Evolutionary conservation across 2,113 vertebrate genomes (phyloP), one percentile per base, ranked within the genome.

Genomic region (Scortum barcoo): DNA sequence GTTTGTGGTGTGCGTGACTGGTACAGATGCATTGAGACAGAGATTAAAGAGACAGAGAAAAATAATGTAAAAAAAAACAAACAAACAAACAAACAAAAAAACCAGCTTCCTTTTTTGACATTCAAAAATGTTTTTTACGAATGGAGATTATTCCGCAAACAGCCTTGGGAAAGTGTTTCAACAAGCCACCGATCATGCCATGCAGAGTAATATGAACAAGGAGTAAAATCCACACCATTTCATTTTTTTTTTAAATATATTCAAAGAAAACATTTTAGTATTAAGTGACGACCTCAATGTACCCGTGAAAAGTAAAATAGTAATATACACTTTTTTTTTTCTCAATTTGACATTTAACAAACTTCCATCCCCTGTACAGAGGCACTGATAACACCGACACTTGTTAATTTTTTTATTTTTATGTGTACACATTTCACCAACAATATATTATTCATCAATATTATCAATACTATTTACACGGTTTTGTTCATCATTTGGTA

Each of bases 151-250:
- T 82, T 86, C 74, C 1, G 58, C 82, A 78, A 54, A 81, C 86
- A 88, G 85, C 83, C 85, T 84, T 73, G 88, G 87, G 85, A 85
- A 90, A 80, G 82, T 86, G 88, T 93, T 91, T 87, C 63, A 74
- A 88, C 92, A 90, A 92, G 86, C 88, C 83, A 94, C 89, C 81
- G 84, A 92, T 91, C 93, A 94, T 95, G 94, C 93, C 94, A 95
- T 95, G 94, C 94, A 93, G 90, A 94, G 84, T 93, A 89, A 86
- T 88, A 90, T 91, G 86, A 90, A 88, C 89, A 88, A 84, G 85
- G 84, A 90, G 79, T 85, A 86, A 92, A 91, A 86, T 88, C 89
- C 86, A 93, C 91, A 93, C 81, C 75, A 68, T 81, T 78, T 78
- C 48, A 48, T 80, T 72, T 80, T 63, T 86, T 73, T 90, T 69